Percentiles rank a stretch among this genome's conserved stretches.
phyloP scores from a whole-genome alignment of 2,888 invertebrate species.

The Cryptus viduatorius region DNA sequence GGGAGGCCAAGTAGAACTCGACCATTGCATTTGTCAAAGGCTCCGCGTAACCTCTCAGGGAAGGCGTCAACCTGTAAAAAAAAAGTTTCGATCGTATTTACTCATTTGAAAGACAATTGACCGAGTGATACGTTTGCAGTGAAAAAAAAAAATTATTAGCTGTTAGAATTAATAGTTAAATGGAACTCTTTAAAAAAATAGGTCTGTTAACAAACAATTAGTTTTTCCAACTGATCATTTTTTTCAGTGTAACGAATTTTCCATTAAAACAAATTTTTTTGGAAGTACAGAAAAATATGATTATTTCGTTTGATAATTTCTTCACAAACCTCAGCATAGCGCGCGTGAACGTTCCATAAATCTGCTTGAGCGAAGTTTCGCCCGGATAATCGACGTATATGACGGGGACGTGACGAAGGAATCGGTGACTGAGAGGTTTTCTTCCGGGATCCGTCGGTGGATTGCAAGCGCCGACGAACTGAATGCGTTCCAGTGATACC shows the following conservation, averaged over 20 bases:
- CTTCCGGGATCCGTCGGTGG: slow-evolving; percentile 99
- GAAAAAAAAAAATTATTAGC: no score
- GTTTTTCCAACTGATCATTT: no score
- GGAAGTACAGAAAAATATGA: not conserved
- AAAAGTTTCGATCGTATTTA: not conserved
- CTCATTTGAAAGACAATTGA: not conserved
- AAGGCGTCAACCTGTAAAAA: slow-evolving; percentile 91
- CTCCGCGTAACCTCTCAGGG: slow-evolving; percentile 96
- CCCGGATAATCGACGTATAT: slow-evolving; percentile 99
- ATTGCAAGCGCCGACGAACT: slow-evolving; percentile 99
- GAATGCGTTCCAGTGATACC: slow-evolving; percentile 98
- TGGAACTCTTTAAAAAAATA: no score
- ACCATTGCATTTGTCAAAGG: slow-evolving; percentile 99
- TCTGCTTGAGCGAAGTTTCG: slow-evolving; percentile 98
- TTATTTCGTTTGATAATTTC: not conserved
- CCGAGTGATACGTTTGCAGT: no score
- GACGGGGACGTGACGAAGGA: slow-evolving; percentile 97
- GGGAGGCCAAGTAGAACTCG: slow-evolving; percentile 97
- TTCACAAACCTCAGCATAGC: slow-evolving; percentile 92
- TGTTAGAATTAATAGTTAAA: no score
- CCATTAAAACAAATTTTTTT: not conserved
- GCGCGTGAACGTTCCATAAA: slow-evolving; percentile 99
- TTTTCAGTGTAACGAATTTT: no score
- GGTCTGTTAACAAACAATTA: no score
- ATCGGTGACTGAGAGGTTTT: slow-evolving; percentile 96